Conservation (phyloP, 2,888 invertebrate species). For the Aricia artaxerxes region DNA sequence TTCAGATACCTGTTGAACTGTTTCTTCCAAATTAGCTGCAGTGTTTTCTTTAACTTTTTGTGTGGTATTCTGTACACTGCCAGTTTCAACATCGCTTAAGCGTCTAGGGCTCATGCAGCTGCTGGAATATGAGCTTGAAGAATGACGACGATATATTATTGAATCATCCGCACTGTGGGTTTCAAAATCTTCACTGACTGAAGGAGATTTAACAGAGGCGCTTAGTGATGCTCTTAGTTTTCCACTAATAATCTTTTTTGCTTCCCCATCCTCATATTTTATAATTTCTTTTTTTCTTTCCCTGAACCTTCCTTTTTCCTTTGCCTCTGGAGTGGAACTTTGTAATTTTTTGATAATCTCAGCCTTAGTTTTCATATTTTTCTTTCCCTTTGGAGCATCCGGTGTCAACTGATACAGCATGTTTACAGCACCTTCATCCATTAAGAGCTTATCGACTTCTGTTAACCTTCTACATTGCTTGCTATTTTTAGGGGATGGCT, state of each 20-base stretch:
- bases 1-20: slow-evolving; percentile 38
- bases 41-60: slow-evolving; percentile 39
- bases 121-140: slow-evolving; percentile 90
- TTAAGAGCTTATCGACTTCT: slow-evolving; percentile 88
- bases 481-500: slow-evolving; percentile 67
- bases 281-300: slow-evolving; percentile 71
- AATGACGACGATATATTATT: slow-evolving; percentile 89
- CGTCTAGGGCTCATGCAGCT: slow-evolving; percentile 84
- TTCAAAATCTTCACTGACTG: slow-evolving; percentile 82
- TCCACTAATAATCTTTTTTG: slow-evolving; percentile 59
- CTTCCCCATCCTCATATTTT: slow-evolving; percentile 62
- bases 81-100: slow-evolving; percentile 74
- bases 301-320: slow-evolving; percentile 76
- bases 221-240: slow-evolving; percentile 65
- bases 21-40: slow-evolving; percentile 44
- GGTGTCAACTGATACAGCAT: slow-evolving; percentile 89
- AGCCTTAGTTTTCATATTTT: slow-evolving; percentile 77
- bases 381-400: slow-evolving; percentile 72
- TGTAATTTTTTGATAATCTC: slow-evolving; percentile 83
- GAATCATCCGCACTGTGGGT: slow-evolving; percentile 86
- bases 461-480: slow-evolving; percentile 81
- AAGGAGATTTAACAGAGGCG: slow-evolving; percentile 74
- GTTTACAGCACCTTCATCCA: slow-evolving; percentile 93
- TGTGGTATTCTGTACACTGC: slow-evolving; percentile 45
- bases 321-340: slow-evolving; percentile 68